Conservation (phyloP, 2,113 vertebrate species). For the Chaetodon auriga region DNA sequence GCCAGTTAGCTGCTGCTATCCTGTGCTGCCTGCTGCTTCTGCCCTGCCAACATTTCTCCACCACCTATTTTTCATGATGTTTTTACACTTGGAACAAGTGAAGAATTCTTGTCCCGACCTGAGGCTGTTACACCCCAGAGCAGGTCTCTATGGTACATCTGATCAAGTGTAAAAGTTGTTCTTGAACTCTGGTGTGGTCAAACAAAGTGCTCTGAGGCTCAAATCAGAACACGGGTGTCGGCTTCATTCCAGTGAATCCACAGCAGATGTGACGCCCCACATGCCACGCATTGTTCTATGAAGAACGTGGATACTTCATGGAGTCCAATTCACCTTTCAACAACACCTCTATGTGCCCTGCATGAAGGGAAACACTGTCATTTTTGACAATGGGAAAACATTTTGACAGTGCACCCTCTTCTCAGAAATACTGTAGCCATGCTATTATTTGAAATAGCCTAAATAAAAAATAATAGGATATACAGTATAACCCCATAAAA, state of each 20-base stretch:
- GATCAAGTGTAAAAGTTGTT: not conserved
- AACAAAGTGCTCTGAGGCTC: not conserved
- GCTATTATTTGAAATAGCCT: not conserved
- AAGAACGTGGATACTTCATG: not conserved
- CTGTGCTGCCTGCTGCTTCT: constrained; percentile 12
- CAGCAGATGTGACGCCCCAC: not conserved
- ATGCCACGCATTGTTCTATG: not conserved
- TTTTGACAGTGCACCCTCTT: not conserved
- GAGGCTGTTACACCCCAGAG: not conserved
- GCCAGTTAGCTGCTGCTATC: constrained; percentile 19
- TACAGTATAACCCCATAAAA: not conserved
- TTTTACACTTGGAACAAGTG: not conserved
- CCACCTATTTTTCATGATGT: not conserved
- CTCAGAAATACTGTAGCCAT: not conserved
- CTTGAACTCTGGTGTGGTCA: not conserved
- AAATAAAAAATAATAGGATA: not conserved
- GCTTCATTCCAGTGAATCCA: not conserved
- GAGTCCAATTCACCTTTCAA: not conserved
- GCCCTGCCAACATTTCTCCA: constrained; percentile 9
- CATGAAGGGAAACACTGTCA: no score
- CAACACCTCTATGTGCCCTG: not conserved
- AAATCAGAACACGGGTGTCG: not conserved
- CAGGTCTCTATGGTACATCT: not conserved
- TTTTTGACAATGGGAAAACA: not conserved
- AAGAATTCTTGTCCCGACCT: not conserved